These are phyloP conservation scores for Lagopus muta DNA, from an alignment of 2,113 vertebrate genomes.

Conservation along the genomic window DNA sequence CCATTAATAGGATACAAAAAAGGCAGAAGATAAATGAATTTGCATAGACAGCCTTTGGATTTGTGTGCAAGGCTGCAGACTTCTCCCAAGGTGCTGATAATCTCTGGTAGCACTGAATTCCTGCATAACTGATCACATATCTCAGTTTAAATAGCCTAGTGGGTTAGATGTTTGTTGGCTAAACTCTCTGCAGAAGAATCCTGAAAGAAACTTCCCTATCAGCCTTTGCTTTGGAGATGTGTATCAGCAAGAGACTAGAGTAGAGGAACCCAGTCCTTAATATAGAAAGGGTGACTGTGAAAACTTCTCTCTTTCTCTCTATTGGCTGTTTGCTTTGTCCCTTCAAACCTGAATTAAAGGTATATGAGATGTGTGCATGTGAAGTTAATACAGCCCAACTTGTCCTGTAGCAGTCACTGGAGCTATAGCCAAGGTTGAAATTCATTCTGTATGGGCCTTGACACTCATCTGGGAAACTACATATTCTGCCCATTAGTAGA, in stretches of 20 bases:
- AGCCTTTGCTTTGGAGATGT: conserved; percentile 31
- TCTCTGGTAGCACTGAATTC: conserved; percentile 29
- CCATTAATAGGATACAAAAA: conserved; percentile 1
- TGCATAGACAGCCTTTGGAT: conserved; percentile 1
- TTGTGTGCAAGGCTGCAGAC: neutral
- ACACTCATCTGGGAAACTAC: conserved; percentile 20
- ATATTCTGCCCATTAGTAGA: conserved; percentile 1
- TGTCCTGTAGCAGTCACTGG: neutral
- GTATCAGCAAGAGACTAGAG: neutral
- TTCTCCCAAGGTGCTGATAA: conserved; percentile 53
- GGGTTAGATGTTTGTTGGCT: conserved; percentile 6
- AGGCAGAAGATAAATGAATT: conserved; percentile 20
- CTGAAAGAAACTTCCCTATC: conserved; percentile 8
- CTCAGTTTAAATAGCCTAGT: conserved; percentile 24
- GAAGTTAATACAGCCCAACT: neutral
- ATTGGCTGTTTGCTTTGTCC: neutral
- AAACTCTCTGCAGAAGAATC: neutral
- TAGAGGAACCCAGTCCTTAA: neutral
- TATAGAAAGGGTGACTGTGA: neutral
- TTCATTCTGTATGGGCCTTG: neutral
- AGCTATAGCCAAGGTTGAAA: neutral
- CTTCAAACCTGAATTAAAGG: neutral
- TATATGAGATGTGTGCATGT: neutral
- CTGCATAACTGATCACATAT: conserved; percentile 32
- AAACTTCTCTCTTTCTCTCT: conserved; percentile 36